These are phyloP conservation scores for Zaprionus gabonicus DNA, from an alignment of 1,140 invertebrate genomes.

Conservation along the genomic window DNA sequence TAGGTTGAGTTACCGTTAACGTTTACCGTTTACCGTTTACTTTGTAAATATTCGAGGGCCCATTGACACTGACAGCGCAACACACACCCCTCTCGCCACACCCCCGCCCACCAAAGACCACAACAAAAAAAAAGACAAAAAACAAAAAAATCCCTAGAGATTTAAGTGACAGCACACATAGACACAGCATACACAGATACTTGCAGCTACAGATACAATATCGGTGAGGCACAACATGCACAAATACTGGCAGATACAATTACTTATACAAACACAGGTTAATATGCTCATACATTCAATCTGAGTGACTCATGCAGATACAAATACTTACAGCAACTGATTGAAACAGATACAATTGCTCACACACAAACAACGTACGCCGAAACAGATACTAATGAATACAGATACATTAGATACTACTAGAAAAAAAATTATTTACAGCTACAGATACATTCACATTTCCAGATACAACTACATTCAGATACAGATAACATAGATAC, in stretches of 20 bases:
- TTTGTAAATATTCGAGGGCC: slow-evolving; percentile 78
- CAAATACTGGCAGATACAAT: neutral
- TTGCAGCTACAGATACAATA: slow-evolving; percentile 19
- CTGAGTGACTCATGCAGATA: neutral
- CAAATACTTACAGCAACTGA: slow-evolving; percentile 8
- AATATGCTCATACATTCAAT: neutral
- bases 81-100: slow-evolving; percentile 11
- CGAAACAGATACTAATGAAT: slow-evolving; percentile 6
- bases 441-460: neutral
- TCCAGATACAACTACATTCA: slow-evolving; percentile 33
- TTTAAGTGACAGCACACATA: slow-evolving; percentile 48
- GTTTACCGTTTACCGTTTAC: slow-evolving; percentile 66
- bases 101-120: slow-evolving; percentile 18
- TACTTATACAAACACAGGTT: neutral
- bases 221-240: slow-evolving; percentile 6
- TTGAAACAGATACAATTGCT: slow-evolving; percentile 8
- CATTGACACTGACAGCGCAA: slow-evolving; percentile 18
- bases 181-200: slow-evolving; percentile 43
- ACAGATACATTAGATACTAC: too few species aligned
- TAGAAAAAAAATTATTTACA: neutral
- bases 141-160: slow-evolving; percentile 50
- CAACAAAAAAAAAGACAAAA: slow-evolving; percentile 16
- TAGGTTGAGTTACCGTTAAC: slow-evolving; percentile 74
- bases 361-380: neutral
- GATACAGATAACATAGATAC: slow-evolving; percentile 9